Evolutionary conservation across 2,113 vertebrate species (phyloP), one percentile per base, ranked within the genome.

Genomic region (Zapus hudsonius): DNA sequence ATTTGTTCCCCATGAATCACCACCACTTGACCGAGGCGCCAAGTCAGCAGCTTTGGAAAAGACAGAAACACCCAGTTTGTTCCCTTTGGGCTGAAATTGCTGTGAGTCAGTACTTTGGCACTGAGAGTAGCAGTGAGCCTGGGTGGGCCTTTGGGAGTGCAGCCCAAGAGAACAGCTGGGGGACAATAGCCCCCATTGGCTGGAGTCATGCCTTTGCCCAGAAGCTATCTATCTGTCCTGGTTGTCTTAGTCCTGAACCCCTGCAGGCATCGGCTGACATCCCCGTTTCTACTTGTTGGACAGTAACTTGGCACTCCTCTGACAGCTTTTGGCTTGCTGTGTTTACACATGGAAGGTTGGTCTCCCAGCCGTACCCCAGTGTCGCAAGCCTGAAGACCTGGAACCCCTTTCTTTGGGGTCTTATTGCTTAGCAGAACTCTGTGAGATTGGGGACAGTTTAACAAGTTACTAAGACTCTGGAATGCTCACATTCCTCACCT

Each of bases 21-120:
- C 55, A 6, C 52, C 83, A 55, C 90, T 95, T 94, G 89, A 91
- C 75, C 0, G 0, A 64, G 44, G 29, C 93, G 89, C 84, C 87
- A 66, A n/a, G 91, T 96, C 95, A 96, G 95, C 95, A 94, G 89
- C 87, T 94, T 96, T 90, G 63, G 44, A 74, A 83, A 89, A 70
- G 84, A 69, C 69, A 80, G 19, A 61, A 31, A 52, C 66, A 64
- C 36, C 81, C 25, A 64, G 44, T 36, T 74, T 36, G 13, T 66
- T 93, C 63, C 64, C 63, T 73, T 57, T 52, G 7, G 84, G 79
- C 91, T 90, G 23, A 36, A 44, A 75, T 38, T 8, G 66, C 86
- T 44, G 8, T 90, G 95, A 94, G 94, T 96, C 94, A 93, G 91
- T 84, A 2, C 11, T 84, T 92, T 92, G 94, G 87, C 84, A 3